phyloP scores from a whole-genome alignment of 2,113 vertebrate genomes.

The Chaetodon auriga region DNA sequence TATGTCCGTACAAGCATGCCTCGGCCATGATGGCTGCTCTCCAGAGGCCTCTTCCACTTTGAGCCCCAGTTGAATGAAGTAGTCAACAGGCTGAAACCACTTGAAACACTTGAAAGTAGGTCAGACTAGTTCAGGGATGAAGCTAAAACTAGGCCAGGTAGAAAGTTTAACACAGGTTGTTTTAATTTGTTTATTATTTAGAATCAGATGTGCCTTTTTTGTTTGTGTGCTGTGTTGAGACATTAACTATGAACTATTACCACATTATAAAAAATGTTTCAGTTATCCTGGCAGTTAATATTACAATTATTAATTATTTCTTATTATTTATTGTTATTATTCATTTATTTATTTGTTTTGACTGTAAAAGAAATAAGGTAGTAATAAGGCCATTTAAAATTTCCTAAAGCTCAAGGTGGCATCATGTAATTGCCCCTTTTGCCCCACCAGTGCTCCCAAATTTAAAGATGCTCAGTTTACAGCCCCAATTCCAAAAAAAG shows the following conservation, averaged over 20 bases:
- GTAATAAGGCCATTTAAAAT: neutral
- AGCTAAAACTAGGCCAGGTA: neutral
- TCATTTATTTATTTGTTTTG: too few species aligned
- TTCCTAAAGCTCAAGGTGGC: neutral
- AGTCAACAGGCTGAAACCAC: conserved; percentile 39
- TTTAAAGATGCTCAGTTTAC: neutral
- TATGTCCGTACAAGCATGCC: conserved; percentile 44
- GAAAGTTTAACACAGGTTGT: conserved; percentile 4
- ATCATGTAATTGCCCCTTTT: neutral
- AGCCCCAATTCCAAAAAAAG: too few species aligned
- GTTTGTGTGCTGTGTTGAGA: neutral
- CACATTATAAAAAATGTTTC: too few species aligned
- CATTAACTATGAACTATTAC: too few species aligned
- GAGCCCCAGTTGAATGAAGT: conserved; percentile 44
- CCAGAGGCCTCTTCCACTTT: conserved; percentile 46
- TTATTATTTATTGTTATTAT: too few species aligned
- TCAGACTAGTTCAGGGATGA: conserved; percentile 41
- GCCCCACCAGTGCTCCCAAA: neutral
- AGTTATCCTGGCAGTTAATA: too few species aligned
- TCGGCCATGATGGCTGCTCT: conserved; percentile 27
- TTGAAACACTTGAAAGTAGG: conserved; percentile 56
- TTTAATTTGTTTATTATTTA: neutral
- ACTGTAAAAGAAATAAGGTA: neutral
- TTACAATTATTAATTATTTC: too few species aligned
- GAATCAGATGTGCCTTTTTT: too few species aligned